Percentiles rank a stretch among this genome's conserved stretches.
phyloP scores from a whole-genome alignment of 2,888 invertebrate genomes.

The Luperina nickerlii region DNA sequence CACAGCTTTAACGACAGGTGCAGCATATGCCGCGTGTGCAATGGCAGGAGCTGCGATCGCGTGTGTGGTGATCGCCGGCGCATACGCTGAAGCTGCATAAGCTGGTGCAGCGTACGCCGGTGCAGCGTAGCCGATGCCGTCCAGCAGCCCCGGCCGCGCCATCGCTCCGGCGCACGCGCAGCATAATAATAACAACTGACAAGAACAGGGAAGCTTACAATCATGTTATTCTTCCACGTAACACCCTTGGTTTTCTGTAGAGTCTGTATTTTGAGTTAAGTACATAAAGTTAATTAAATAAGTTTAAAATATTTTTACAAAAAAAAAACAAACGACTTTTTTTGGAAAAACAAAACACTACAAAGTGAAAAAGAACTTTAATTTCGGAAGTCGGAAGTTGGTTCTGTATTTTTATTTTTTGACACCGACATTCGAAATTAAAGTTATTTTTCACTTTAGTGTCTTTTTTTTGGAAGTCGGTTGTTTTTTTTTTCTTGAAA shows the following conservation, averaged over 20 bases:
- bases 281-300: background rate
- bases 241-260: background rate
- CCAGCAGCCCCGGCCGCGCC: conserved; percentile 61
- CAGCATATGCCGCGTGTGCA: conserved; percentile 56
- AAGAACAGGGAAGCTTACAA: conserved; percentile 6
- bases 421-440: too few relatives aligned
- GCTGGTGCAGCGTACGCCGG: conserved; percentile 53
- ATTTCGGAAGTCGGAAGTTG: too few relatives aligned
- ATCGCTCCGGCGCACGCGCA: conserved; percentile 81
- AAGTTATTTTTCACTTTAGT: too few relatives aligned
- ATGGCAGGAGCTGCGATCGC: conserved; percentile 40
- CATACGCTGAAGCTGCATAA: conserved; percentile 54
- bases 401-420: too few relatives aligned
- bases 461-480: too few relatives aligned
- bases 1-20: conserved; percentile 71
- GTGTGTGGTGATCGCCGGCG: conserved; percentile 54
- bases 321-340: too few relatives aligned
- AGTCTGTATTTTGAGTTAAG: background rate
- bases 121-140: conserved; percentile 62
- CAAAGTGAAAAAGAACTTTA: too few relatives aligned
- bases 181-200: conserved; percentile 82
- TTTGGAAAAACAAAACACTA: too few relatives aligned
- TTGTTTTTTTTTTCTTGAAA: too few relatives aligned
- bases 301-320: background rate
- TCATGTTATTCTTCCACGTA: background rate